Percentiles rank a stretch among this genome's conserved stretches.
These are phyloP conservation scores for Lamellibrachia luymesi DNA, from an alignment of 1,140 invertebrate species.

Conservation along the genomic window DNA sequence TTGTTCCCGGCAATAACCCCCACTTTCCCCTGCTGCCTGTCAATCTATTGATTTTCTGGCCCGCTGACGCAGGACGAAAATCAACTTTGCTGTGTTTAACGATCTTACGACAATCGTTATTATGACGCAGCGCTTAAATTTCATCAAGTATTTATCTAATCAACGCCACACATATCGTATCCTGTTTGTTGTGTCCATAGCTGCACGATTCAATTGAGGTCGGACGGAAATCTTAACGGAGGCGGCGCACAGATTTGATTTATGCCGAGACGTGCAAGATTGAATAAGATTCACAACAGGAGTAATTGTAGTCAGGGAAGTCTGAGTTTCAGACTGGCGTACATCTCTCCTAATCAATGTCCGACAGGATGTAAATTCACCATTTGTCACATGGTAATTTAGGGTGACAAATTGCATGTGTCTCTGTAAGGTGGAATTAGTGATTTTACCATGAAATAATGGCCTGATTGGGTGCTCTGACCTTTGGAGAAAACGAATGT, in stretches of 20 bases:
- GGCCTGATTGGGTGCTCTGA: neutral
- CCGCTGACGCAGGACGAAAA: neutral
- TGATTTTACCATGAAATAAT: neutral
- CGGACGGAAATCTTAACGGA: neutral
- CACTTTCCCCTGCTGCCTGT: neutral
- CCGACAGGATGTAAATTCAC: neutral
- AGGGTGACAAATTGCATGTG: neutral
- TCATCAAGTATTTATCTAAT: slow-evolving; percentile 6
- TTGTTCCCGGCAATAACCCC: neutral
- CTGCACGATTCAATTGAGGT: neutral
- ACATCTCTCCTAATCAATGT: neutral
- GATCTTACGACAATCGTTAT: neutral
- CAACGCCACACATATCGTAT: neutral
- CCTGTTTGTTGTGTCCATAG: neutral
- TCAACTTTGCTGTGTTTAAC: neutral
- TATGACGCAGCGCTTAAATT: neutral
- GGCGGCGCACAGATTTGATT: neutral
- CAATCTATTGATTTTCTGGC: neutral
- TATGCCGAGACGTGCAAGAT: neutral
- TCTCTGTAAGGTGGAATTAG: neutral
- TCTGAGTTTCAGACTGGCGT: neutral
- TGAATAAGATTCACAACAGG: neutral
- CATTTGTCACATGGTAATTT: neutral
- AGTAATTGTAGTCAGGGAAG: neutral
- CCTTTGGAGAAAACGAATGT: neutral